Base-by-base conservation (phyloP, 2,888 invertebrate species). In the Chalcis sispes region DNA sequence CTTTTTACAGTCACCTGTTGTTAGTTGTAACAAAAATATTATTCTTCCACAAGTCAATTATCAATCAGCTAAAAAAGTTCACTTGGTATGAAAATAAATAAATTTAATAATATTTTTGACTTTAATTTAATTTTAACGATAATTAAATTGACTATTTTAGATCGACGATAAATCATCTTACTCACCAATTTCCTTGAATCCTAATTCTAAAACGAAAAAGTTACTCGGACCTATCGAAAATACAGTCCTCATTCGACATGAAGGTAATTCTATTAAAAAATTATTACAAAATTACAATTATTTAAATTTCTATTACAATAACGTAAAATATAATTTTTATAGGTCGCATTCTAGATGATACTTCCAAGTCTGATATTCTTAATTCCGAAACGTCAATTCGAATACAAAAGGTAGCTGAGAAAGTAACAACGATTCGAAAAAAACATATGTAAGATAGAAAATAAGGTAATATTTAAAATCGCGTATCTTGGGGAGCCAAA, bases 181-280 rank as follows among this genome's bases (percentile, higher is more conserved):
- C 40, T 52, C 72, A 3, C 72, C 75, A 0, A 54, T 46, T 13
- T 40, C 61, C 10, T 46, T 65, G 52, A 67, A 72, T 8, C 69
- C 78, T 18, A 72, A 72, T 42, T 78, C 78, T 64, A 59, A 40
- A 79, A 76, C 81, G 10, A 81, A 80, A 56, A 79, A 79, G 56
- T 78, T 85, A 29, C 70, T 85, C 0, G 81, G 79, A 50, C 66
- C 81, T 2, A 76, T 80, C 4, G 80, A 83, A 64, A 83, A 80
- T 70, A 86, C 84, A 72, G 75, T 86, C 23, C 79, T 86, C 13
- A 81, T 85, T 27, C 82, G 82, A 65, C 87, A 86, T 50, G 74
- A 82, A 81, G 83, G 84, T 82, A 82, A n/a, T 27, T 62, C 61
- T 15, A 27, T 42, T 36, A 29, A 8, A n/a, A 61, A 62, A 50